phyloP scores from a whole-genome alignment of 2,888 invertebrate species.

The Aspidiotus rigidus region DNA sequence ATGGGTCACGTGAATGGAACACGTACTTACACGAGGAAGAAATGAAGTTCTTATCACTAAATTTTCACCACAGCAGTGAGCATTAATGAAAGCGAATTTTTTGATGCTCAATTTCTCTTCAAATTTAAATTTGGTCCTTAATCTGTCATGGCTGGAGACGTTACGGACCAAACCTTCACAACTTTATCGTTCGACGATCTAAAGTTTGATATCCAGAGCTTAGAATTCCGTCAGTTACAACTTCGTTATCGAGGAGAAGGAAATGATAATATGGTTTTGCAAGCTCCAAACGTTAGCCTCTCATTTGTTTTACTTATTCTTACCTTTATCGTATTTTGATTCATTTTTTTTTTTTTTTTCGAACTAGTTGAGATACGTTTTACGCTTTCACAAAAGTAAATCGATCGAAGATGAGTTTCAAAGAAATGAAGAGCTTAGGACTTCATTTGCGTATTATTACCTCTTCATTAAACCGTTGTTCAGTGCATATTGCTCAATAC shows the following conservation, averaged over 20 bases:
- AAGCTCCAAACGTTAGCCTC: slow-evolving; percentile 3
- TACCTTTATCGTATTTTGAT: no score
- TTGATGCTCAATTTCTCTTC: no score
- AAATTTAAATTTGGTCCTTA: no score
- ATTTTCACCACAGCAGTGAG: no score
- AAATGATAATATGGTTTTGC: slow-evolving; percentile 23
- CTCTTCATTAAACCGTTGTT: slow-evolving; percentile 2
- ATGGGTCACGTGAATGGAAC: no score
- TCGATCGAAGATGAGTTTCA: background rate
- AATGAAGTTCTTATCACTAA: no score
- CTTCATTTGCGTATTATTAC: slow-evolving; percentile 12
- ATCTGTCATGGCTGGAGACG: background rate
- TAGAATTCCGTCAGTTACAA: background rate
- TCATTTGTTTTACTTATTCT: no score
- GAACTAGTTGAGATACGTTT: slow-evolving; percentile 13
- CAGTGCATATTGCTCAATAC: slow-evolving; percentile 9
- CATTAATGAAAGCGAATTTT: no score
- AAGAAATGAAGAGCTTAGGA: slow-evolving; percentile 20
- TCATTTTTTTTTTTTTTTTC: no score
- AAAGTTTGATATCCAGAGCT: slow-evolving; percentile 5
- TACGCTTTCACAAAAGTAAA: slow-evolving; percentile 18
- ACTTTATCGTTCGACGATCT: slow-evolving; percentile 5
- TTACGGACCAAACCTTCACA: background rate
- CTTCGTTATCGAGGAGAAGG: slow-evolving; percentile 23
- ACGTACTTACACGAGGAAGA: no score